These are phyloP conservation scores for Atrichornis clamosus DNA, from an alignment of 2,113 vertebrate genomes.

Conservation along the genomic window DNA sequence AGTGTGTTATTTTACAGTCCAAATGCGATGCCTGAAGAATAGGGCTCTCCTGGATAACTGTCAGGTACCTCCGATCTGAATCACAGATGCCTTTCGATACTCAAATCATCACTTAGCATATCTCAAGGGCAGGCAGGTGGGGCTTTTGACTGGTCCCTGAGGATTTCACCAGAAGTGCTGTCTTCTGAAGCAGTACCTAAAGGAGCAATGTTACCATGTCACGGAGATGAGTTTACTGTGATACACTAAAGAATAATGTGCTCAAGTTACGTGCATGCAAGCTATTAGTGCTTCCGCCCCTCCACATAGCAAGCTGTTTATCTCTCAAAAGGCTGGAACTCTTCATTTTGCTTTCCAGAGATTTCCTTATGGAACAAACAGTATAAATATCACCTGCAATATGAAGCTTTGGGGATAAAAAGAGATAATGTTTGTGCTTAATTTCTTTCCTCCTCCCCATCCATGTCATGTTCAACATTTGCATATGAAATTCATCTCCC, in stretches of 20 bases:
- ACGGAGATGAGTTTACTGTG: not conserved
- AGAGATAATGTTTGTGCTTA: not conserved
- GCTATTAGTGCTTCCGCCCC: not conserved
- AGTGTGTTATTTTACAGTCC: not conserved
- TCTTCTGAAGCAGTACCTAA: not conserved
- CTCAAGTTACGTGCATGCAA: not conserved
- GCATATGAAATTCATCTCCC: not conserved
- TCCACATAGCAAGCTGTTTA: not conserved
- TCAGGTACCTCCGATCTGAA: not conserved
- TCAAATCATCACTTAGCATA: not conserved
- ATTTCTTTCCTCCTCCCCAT: not conserved
- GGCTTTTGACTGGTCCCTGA: not conserved
- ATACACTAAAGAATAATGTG: not conserved
- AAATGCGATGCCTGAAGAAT: not conserved
- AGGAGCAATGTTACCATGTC: not conserved
- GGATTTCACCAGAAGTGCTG: not conserved
- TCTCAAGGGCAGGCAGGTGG: not conserved
- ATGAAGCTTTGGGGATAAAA: not conserved
- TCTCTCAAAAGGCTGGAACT: not conserved
- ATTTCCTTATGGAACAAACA: not conserved
- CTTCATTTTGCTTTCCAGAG: not conserved
- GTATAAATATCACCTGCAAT: not conserved
- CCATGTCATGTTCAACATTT: not conserved
- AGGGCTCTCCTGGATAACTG: not conserved
- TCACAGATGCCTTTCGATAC: not conserved